These are phyloP conservation scores for Marcusenius ussheri DNA, from an alignment of 2,113 vertebrate genomes.

Conservation along the genomic window DNA sequence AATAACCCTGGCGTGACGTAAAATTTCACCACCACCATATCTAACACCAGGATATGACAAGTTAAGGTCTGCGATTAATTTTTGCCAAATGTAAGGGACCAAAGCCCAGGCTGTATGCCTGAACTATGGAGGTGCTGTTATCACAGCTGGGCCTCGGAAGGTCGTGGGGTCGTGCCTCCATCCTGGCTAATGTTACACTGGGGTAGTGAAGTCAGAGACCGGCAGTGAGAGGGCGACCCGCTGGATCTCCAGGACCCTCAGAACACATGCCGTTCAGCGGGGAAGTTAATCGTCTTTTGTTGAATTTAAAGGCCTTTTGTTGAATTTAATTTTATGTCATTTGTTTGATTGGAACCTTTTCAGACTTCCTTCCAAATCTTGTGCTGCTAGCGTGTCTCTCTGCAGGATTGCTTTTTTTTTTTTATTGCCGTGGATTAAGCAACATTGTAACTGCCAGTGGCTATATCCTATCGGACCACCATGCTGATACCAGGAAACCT, in stretches of 20 bases:
- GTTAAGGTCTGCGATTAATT: not conserved
- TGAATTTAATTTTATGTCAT: not conserved
- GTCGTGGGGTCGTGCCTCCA: constrained; percentile 26
- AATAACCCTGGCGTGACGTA: not conserved
- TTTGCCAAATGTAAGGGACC: not conserved
- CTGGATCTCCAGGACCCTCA: not conserved
- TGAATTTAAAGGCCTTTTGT: not conserved
- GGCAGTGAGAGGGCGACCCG: not conserved
- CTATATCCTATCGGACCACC: not conserved
- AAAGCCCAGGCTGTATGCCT: not conserved
- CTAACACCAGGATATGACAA: not conserved
- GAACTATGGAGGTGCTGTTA: constrained; percentile 22
- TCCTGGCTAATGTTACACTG: constrained; percentile 21
- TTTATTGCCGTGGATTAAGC: not conserved
- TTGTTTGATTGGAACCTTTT: not conserved
- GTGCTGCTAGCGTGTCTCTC: not conserved
- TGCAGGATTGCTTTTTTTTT: not conserved
- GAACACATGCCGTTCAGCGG: not conserved
- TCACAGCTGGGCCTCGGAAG: constrained; percentile 34
- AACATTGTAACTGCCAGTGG: not conserved
- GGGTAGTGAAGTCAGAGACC: not conserved
- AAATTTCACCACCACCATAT: not conserved
- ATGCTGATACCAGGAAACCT: not conserved
- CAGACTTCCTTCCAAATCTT: not conserved
- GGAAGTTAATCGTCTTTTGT: not conserved